These are phyloP conservation scores for Cyclura pinguis DNA, from an alignment of 2,797 vertebrate genomes.

Conservation along the genomic window DNA sequence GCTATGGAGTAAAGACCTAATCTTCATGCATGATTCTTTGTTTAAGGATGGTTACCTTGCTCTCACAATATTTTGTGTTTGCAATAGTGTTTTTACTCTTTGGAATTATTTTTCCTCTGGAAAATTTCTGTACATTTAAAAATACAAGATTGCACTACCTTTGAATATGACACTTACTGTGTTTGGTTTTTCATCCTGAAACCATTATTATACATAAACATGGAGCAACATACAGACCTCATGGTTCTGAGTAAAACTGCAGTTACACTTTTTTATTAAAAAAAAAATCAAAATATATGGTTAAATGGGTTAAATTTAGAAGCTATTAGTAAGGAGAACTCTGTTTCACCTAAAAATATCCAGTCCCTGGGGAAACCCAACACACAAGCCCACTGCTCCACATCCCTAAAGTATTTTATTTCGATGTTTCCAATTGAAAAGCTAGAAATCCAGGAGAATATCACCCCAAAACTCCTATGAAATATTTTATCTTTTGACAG, in stretches of 20 bases:
- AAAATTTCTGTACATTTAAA: not conserved
- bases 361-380: not conserved
- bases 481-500: not conserved
- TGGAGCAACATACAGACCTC: not conserved
- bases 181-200: no score
- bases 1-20: not conserved
- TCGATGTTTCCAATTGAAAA: not conserved
- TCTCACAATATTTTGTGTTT: not conserved
- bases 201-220: not conserved
- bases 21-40: not conserved
- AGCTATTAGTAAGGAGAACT: not conserved
- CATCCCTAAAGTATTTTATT: not conserved
- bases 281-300: not conserved
- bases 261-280: not conserved
- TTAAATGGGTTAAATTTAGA: not conserved
- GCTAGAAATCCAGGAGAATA: not conserved
- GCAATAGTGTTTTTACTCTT: not conserved
- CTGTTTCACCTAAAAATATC: not conserved
- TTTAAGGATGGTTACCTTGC: not conserved
- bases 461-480: not conserved
- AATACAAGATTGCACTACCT: not conserved
- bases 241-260: not conserved
- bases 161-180: not conserved
- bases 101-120: not conserved
- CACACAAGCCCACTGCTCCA: no score